Percentiles rank a stretch among this genome's conserved stretches.
phyloP scores from a whole-genome alignment of 2,888 invertebrate species.

The Molanna angustata region DNA sequence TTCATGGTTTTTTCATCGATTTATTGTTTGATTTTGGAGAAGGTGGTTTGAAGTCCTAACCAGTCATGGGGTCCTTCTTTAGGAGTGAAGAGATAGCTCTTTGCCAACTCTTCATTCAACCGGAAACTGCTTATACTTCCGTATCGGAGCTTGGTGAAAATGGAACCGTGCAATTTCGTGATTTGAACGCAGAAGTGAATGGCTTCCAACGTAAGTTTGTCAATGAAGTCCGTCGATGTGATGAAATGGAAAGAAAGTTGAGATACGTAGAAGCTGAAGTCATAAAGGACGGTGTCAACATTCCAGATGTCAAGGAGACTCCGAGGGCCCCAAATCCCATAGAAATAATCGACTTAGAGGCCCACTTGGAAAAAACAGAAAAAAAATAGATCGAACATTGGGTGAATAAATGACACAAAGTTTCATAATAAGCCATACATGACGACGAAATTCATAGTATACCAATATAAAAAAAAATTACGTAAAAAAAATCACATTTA shows the following conservation, averaged over 20 bases:
- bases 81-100: slow-evolving; percentile 89
- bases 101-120: slow-evolving; percentile 94
- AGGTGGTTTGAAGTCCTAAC: no score
- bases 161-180: slow-evolving; percentile 92
- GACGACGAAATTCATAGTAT: no score
- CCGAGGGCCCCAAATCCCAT: slow-evolving; percentile 77
- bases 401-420: no score
- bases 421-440: no score
- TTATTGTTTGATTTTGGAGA: no score
- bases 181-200: slow-evolving; percentile 82
- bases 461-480: no score
- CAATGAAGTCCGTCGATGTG: slow-evolving; percentile 84
- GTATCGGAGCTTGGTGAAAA: slow-evolving; percentile 93
- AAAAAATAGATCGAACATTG: no score
- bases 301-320: slow-evolving; percentile 70
- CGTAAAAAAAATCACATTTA: no score
- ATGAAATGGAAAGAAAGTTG: slow-evolving; percentile 87
- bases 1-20: no score
- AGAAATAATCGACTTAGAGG: slow-evolving; percentile 88
- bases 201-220: slow-evolving; percentile 91
- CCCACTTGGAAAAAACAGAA: no score
- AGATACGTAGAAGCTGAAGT: slow-evolving; percentile 86
- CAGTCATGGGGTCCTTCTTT: slow-evolving; percentile 74
- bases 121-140: slow-evolving; percentile 91
- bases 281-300: slow-evolving; percentile 76